Conservation (phyloP, 1,140 invertebrate species). For the Babylonia areolata region DNA sequence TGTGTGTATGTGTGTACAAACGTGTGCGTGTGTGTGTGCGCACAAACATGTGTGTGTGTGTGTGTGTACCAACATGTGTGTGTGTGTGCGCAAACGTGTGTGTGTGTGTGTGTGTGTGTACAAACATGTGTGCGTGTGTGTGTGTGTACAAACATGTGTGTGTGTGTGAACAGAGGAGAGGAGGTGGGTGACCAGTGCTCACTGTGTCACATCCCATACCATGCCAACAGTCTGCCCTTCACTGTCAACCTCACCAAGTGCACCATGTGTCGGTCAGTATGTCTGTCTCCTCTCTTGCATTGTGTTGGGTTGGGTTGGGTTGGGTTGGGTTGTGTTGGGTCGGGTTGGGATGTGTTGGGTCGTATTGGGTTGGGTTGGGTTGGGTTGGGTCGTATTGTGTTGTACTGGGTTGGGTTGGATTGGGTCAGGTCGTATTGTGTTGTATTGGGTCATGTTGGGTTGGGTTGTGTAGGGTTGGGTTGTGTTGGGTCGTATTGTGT, state of each 20-base stretch:
- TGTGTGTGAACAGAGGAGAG: not conserved
- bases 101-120: slow-evolving; percentile 19
- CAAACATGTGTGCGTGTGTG: not conserved
- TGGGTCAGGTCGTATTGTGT: too few relatives aligned
- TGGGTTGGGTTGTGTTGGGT: too few relatives aligned
- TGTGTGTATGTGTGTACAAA: slow-evolving; percentile 16
- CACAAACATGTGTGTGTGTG: not conserved
- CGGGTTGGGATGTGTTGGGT: too few relatives aligned
- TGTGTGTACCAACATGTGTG: not conserved
- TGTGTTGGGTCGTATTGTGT: too few relatives aligned
- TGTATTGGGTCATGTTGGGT: too few relatives aligned
- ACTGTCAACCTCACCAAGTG: slow-evolving; percentile 83
- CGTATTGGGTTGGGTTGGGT: too few relatives aligned
- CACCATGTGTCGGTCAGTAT: slow-evolving; percentile 82
- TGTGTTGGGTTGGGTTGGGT: too few relatives aligned
- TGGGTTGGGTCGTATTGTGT: too few relatives aligned
- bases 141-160: not conserved
- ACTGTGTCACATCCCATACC: slow-evolving; percentile 89
- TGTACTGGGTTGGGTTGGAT: too few relatives aligned
- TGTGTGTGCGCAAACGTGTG: not conserved
- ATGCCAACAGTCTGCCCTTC: slow-evolving; percentile 83
- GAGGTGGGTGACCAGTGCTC: slow-evolving; percentile 73
- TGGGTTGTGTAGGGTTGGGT: too few relatives aligned
- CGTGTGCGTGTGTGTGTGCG: slow-evolving; percentile 3
- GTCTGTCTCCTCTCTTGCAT: too few relatives aligned